These are phyloP conservation scores for Cataglyphis albicans DNA, from an alignment of 2,888 invertebrate species.

Conservation along the genomic window DNA sequence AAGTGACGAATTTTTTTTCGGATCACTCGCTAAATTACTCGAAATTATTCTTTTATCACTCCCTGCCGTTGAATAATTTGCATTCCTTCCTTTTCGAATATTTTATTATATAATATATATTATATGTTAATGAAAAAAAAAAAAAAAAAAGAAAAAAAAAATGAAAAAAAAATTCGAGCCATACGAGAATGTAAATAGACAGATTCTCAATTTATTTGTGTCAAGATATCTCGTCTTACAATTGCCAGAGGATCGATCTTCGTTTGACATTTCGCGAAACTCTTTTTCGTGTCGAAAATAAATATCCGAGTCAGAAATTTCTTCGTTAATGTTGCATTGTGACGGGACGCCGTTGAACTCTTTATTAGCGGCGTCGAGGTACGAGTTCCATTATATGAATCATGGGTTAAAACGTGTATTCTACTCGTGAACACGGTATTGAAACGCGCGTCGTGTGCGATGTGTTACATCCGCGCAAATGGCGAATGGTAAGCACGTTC, in stretches of 20 bases:
- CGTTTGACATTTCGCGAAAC: not conserved
- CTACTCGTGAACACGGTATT: constrained; percentile 38
- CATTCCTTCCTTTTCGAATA: not conserved
- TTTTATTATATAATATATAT: not conserved
- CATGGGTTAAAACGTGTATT: constrained; percentile 33
- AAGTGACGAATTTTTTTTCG: not conserved
- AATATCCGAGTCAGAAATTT: not conserved
- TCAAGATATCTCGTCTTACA: not conserved
- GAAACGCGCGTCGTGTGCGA: constrained; percentile 14
- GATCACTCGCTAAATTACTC: not conserved
- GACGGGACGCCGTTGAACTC: constrained; percentile 20
- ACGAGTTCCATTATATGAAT: constrained; percentile 62
- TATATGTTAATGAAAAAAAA: too few relatives aligned
- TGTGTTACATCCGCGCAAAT: not conserved
- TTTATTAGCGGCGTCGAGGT: constrained; percentile 42
- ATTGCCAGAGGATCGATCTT: not conserved
- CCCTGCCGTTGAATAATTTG: not conserved
- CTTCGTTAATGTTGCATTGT: not conserved
- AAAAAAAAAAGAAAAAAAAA: too few relatives aligned
- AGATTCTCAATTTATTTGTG: not conserved
- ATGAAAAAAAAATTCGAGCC: not conserved
- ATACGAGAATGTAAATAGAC: not conserved
- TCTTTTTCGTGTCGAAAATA: not conserved
- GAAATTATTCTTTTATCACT: not conserved
- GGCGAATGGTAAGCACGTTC: constrained; percentile 22